Conservation (phyloP, 2,797 vertebrate species). For the Cottoperca gobio region DNA sequence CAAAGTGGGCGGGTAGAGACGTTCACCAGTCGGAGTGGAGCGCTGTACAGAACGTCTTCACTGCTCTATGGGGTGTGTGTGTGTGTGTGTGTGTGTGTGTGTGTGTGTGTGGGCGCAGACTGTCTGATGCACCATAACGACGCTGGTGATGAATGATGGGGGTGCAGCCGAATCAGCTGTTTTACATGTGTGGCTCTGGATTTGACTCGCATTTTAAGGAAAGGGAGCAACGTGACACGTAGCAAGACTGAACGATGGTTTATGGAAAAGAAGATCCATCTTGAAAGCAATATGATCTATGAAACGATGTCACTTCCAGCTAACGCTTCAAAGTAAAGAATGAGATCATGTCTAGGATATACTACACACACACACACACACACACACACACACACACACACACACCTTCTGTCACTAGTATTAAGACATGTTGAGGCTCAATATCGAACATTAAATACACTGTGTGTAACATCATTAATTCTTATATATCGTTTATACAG, state of each 20-base stretch:
- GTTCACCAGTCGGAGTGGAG: background rate
- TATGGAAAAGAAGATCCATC: slow-evolving; percentile 61
- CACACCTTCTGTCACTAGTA: too few relatives aligned
- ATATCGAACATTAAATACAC: background rate
- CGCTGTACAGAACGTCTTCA: slow-evolving; percentile 24
- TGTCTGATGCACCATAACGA: slow-evolving; percentile 42
- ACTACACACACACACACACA: slow-evolving; percentile 15
- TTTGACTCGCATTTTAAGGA: slow-evolving; percentile 51
- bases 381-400: too few relatives aligned
- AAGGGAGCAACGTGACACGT: slow-evolving; percentile 18
- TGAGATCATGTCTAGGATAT: background rate
- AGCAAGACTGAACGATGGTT: slow-evolving; percentile 50
- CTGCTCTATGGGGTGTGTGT: slow-evolving; percentile 6
- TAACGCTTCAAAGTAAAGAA: slow-evolving; percentile 23
- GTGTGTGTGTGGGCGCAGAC: slow-evolving; percentile 10
- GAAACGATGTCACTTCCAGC: slow-evolving; percentile 24
- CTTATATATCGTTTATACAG: background rate
- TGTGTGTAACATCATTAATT: background rate
- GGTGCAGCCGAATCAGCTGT: slow-evolving; percentile 71
- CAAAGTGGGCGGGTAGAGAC: slow-evolving; percentile 9
- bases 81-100: too few relatives aligned
- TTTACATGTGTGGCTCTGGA: slow-evolving; percentile 70
- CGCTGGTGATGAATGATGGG: slow-evolving; percentile 35
- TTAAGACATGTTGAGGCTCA: background rate
- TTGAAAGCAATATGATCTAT: background rate